Conservation (phyloP, 2,113 vertebrate species). For the Lepus americanus region DNA sequence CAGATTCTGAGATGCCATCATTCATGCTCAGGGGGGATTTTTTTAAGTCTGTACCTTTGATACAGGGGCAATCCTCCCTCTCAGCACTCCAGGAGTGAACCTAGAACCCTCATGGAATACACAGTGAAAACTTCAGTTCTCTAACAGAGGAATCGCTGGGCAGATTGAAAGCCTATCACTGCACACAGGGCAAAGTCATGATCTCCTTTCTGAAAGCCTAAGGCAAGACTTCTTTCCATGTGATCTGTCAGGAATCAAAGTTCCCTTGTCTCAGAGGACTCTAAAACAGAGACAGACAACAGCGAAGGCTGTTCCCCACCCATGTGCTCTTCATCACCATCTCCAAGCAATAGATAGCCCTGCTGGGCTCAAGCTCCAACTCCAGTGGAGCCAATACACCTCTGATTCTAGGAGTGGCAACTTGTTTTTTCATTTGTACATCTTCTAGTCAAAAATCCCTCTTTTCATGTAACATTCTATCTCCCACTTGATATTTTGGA, state of each 20-base stretch:
- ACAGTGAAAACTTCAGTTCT: neutral
- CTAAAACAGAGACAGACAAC: neutral
- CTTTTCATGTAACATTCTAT: neutral
- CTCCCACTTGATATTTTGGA: neutral
- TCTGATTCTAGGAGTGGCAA: neutral
- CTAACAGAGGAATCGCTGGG: neutral
- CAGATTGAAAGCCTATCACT: neutral
- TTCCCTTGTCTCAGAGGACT: neutral
- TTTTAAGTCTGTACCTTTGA: neutral
- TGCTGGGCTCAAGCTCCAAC: neutral
- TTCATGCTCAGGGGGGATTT: neutral
- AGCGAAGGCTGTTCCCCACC: neutral
- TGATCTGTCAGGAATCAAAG: neutral
- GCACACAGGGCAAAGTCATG: neutral
- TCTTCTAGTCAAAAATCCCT: neutral
- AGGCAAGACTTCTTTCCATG: conserved; percentile 14
- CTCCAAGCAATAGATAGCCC: neutral
- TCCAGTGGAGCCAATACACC: neutral
- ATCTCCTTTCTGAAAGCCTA: neutral
- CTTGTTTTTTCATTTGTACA: neutral
- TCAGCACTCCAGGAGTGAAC: neutral
- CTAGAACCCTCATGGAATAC: neutral
- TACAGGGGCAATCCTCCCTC: neutral
- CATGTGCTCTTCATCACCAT: neutral
- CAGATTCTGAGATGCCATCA: conserved; percentile 26